These are phyloP conservation scores for Bettongia penicillata DNA, from an alignment of 2,113 vertebrate species.

Conservation along the genomic window DNA sequence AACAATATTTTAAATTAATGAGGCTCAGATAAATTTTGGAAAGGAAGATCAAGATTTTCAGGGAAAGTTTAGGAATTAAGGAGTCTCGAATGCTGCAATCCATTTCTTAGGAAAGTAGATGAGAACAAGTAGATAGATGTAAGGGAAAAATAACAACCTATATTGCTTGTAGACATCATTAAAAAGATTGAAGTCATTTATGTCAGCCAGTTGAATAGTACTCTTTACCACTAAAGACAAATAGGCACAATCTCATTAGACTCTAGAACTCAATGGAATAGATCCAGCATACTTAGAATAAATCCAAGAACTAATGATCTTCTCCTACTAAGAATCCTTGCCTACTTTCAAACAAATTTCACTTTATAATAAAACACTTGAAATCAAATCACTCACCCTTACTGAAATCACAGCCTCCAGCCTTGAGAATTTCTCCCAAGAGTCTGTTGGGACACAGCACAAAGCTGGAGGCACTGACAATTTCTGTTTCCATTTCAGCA, in stretches of 20 bases:
- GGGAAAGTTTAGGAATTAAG: background rate
- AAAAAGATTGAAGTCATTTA: constrained; percentile 89
- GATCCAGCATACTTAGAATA: background rate
- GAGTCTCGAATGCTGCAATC: background rate
- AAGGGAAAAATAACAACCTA: constrained; percentile 82
- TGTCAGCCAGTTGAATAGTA: constrained; percentile 89
- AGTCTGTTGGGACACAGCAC: constrained; percentile 81
- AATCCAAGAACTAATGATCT: background rate
- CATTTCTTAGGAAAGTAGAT: background rate
- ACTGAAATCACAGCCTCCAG: constrained; percentile 87
- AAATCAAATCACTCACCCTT: constrained; percentile 85
- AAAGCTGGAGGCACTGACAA: background rate
- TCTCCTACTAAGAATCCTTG: background rate
- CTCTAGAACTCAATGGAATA: background rate
- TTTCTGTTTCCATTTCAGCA: background rate
- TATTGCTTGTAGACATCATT: constrained; percentile 91
- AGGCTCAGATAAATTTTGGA: background rate
- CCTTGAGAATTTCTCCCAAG: constrained; percentile 92
- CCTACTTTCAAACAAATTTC: background rate
- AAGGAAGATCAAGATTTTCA: background rate
- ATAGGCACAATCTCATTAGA: constrained; percentile 21
- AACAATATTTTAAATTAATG: background rate
- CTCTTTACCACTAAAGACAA: constrained; percentile 90
- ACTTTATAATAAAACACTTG: background rate
- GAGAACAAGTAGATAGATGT: background rate